These are phyloP conservation scores for Bufotes viridis DNA, from an alignment of 2,797 vertebrate genomes.

Conservation along the genomic window DNA sequence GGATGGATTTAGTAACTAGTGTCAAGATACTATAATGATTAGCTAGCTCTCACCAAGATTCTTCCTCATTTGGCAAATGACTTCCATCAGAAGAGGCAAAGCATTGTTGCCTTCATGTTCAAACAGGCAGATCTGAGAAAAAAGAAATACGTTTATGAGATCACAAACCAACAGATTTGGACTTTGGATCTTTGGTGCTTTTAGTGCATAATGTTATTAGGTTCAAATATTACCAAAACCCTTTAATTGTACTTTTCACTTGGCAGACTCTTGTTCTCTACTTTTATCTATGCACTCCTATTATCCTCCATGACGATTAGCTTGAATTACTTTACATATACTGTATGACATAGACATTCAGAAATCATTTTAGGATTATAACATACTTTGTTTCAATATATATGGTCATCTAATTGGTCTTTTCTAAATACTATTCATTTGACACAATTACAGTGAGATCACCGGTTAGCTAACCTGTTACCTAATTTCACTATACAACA, in stretches of 20 bases:
- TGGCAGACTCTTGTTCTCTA: neutral
- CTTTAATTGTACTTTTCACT: constrained; percentile 20
- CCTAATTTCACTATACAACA: constrained; percentile 38
- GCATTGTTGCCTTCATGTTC: neutral
- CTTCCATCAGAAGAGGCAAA: neutral
- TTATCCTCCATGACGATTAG: constrained; percentile 28
- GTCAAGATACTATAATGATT: neutral
- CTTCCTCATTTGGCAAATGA: neutral
- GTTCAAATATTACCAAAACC: neutral
- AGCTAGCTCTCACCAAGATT: neutral
- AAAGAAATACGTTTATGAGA: neutral
- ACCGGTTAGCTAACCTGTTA: constrained; percentile 41
- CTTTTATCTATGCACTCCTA: constrained; percentile 6
- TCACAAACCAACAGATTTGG: neutral
- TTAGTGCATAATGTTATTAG: neutral
- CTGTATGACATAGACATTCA: constrained; percentile 31
- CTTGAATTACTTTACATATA: constrained; percentile 38
- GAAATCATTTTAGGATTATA: constrained; percentile 43
- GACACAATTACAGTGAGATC: constrained; percentile 49
- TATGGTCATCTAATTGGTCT: constrained; percentile 40
- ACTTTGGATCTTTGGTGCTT: neutral
- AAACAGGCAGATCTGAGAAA: neutral
- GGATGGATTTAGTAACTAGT: too few species aligned
- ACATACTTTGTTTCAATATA: constrained; percentile 25
- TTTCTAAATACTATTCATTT: constrained; percentile 29